Conservation (phyloP, 2,888 invertebrate species). For the Xanthia togata region DNA sequence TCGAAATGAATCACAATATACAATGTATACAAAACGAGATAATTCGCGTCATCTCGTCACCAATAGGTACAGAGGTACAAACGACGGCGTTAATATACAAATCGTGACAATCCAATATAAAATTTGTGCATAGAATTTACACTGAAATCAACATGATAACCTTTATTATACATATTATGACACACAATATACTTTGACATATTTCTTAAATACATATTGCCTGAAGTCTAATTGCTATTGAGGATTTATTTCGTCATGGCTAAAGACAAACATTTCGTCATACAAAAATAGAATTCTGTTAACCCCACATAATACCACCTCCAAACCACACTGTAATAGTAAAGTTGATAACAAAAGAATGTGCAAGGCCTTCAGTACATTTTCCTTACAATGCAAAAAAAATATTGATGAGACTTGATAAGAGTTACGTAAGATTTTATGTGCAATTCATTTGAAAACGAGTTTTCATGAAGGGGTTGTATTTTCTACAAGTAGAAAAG, state of each 20-base stretch:
- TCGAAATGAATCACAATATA: slow-evolving; percentile 47
- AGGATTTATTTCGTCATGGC: slow-evolving; percentile 41
- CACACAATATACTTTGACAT: slow-evolving; percentile 49
- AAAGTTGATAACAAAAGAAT: slow-evolving; percentile 56
- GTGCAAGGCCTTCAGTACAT: slow-evolving; percentile 44
- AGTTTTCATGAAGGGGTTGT: not conserved
- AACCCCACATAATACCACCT: slow-evolving; percentile 36
- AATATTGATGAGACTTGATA: slow-evolving; percentile 41
- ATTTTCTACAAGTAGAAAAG: slow-evolving; percentile 2
- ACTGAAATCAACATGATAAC: slow-evolving; percentile 62
- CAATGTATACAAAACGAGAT: slow-evolving; percentile 47
- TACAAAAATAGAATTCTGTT: slow-evolving; percentile 41
- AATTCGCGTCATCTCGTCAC: slow-evolving; percentile 30
- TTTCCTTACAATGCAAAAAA: slow-evolving; percentile 26
- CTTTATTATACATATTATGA: slow-evolving; percentile 55
- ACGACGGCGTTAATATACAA: slow-evolving; percentile 58
- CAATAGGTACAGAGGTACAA: slow-evolving; percentile 22
- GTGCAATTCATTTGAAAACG: not conserved
- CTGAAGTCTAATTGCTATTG: slow-evolving; percentile 23
- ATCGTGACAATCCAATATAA: slow-evolving; percentile 69
- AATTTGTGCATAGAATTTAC: slow-evolving; percentile 65
- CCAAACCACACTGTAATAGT: slow-evolving; percentile 22
- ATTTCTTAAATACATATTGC: slow-evolving; percentile 44
- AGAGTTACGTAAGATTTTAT: slow-evolving; percentile 13
- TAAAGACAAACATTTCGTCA: not conserved